Evolutionary conservation across 1,140 invertebrate genomes (phyloP).

Genomic region (Thaumetopoea pityocampa): DNA sequence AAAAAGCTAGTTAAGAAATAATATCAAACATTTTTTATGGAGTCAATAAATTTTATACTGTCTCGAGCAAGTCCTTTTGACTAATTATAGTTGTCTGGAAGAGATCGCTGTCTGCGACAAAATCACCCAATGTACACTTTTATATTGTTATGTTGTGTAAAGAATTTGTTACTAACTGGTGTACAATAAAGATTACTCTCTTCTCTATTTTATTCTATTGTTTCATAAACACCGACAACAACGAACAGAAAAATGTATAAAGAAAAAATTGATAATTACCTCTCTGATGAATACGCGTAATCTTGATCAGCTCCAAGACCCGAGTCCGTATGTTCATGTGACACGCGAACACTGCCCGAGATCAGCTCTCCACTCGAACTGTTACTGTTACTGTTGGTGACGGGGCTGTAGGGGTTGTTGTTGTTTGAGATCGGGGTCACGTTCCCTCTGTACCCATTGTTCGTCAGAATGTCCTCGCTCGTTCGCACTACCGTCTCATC

Average conservation of each 20-base stretch:
- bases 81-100: no score
- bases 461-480: slow-evolving; percentile 57
- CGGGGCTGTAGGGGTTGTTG: slow-evolving; percentile 62
- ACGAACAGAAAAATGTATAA: neutral
- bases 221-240: neutral
- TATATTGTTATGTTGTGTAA: no score
- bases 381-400: slow-evolving; percentile 71
- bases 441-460: slow-evolving; percentile 56
- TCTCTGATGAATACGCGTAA: slow-evolving; percentile 79
- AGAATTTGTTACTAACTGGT: no score
- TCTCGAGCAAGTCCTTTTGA: no score
- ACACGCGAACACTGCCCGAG: slow-evolving; percentile 75
- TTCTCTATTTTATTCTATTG: no score
- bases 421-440: slow-evolving; percentile 50
- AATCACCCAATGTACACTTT: no score
- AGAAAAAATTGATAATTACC: slow-evolving; percentile 46
- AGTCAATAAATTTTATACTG: no score
- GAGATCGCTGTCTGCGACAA: no score
- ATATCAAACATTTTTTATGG: no score
- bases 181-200: no score
- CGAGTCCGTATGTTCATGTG: slow-evolving; percentile 82
- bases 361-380: slow-evolving; percentile 73
- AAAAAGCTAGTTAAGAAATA: no score
- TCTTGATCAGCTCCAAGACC: slow-evolving; percentile 82
- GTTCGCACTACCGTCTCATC: slow-evolving; percentile 45